These are phyloP conservation scores for Troides helena DNA, from an alignment of 2,888 invertebrate species.

Conservation along the genomic window DNA sequence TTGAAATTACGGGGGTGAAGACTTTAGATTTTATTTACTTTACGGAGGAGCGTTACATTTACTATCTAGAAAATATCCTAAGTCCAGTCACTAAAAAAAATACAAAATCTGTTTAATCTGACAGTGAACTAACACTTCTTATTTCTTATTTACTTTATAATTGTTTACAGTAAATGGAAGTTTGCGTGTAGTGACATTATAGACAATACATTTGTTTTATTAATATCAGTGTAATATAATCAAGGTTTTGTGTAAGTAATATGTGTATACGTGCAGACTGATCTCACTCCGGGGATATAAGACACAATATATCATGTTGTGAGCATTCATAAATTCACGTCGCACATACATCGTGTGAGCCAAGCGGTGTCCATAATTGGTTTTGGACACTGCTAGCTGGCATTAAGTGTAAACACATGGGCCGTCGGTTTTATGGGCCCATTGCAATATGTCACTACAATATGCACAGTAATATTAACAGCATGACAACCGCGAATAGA, in stretches of 20 bases:
- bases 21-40: too few relatives aligned
- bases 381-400: conserved; percentile 50
- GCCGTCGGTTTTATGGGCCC: conserved; percentile 24
- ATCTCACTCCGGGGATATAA: conserved; percentile 20
- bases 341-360: conserved; percentile 53
- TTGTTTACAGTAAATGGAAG: too few relatives aligned
- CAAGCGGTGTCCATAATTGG: conserved; percentile 65
- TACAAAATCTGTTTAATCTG: too few relatives aligned
- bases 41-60: too few relatives aligned
- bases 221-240: not conserved
- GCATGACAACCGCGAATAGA: conserved; percentile 5
- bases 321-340: conserved; percentile 36
- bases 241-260: not conserved
- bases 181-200: not conserved
- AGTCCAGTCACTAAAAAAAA: too few relatives aligned
- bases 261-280: not conserved
- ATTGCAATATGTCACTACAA: conserved; percentile 15
- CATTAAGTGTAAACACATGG: conserved; percentile 42
- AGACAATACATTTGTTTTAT: not conserved
- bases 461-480: conserved; percentile 3
- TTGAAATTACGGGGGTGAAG: too few relatives aligned
- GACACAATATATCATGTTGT: conserved; percentile 28
- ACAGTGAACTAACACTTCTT: too few relatives aligned
- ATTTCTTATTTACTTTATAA: too few relatives aligned
- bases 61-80: too few relatives aligned